Conservation (phyloP, 1,140 invertebrate species). For the Lucilia sericata region DNA sequence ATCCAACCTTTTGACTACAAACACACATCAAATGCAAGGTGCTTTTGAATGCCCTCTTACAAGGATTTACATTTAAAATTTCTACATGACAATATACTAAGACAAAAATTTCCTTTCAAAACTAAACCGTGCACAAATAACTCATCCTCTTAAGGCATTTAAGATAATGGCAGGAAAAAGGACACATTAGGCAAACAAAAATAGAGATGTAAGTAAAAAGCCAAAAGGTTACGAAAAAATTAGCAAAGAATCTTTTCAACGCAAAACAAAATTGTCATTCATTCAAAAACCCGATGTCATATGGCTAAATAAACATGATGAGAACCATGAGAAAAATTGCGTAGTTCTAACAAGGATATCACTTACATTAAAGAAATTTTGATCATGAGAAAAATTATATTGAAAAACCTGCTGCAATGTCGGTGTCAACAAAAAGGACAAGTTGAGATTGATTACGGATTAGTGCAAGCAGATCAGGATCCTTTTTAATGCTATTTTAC, state of each 20-base stretch:
- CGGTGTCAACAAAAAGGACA: slow-evolving; percentile 30
- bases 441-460: slow-evolving; percentile 48
- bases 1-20: no score
- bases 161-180: slow-evolving; percentile 45
- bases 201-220: background rate
- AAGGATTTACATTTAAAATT: background rate
- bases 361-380: background rate
- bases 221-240: slow-evolving; percentile 15
- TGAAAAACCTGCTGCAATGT: slow-evolving; percentile 14
- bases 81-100: background rate
- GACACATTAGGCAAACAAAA: slow-evolving; percentile 33
- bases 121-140: slow-evolving; percentile 45
- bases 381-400: slow-evolving; percentile 5
- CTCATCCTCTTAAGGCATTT: slow-evolving; percentile 47
- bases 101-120: background rate
- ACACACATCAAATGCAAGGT: slow-evolving; percentile 6
- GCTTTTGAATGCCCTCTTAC: background rate
- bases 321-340: slow-evolving; percentile 4
- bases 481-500: slow-evolving; percentile 40
- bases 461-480: background rate
- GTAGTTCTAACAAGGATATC: slow-evolving; percentile 7
- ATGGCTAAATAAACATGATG: background rate
- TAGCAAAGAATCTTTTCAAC: no score
- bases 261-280: background rate
- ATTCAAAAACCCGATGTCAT: background rate